Evolutionary conservation across 2,797 vertebrate species (phyloP).

Genomic region (Menidia menidia): DNA sequence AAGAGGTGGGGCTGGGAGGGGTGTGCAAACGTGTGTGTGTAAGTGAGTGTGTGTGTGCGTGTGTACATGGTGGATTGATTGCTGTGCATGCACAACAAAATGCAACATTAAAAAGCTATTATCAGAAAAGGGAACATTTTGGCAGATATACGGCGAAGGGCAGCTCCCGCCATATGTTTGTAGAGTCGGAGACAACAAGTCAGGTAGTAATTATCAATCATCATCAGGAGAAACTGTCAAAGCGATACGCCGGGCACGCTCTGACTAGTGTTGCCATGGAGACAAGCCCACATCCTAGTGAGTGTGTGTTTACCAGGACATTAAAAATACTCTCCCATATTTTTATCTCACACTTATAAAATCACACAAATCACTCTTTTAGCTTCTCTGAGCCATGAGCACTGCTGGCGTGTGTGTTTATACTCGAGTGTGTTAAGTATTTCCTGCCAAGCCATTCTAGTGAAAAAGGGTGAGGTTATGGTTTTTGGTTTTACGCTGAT

Average conservation of each 20-base stretch:
- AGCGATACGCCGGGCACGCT: conserved; percentile 65
- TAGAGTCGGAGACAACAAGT: conserved; percentile 73
- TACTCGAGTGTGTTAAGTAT: conserved; percentile 4
- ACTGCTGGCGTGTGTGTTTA: conserved; percentile 5
- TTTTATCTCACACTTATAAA: conserved; percentile 62
- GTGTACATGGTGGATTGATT: conserved; percentile 18
- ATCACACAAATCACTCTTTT: conserved; percentile 53
- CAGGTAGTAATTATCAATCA: conserved; percentile 84
- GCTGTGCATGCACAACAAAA: conserved; percentile 73
- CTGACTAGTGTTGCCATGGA: conserved; percentile 77
- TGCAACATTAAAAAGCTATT: conserved; percentile 82
- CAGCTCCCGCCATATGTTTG: conserved; percentile 78
- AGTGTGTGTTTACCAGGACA: conserved; percentile 74
- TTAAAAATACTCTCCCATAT: conserved; percentile 72
- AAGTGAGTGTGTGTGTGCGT: conserved; percentile 4
- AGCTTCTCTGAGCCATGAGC: conserved; percentile 22
- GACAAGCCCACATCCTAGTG: conserved; percentile 73
- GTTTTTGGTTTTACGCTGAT: conserved; percentile 51
- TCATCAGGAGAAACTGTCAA: conserved; percentile 78
- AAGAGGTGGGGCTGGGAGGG: conserved; percentile 48
- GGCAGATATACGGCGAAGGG: conserved; percentile 72
- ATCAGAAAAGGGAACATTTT: conserved; percentile 77
- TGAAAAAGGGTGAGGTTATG: conserved; percentile 44
- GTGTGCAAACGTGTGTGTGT: conserved; percentile 4
- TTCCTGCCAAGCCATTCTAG: conserved; percentile 46